Conservation (phyloP, 2,888 invertebrate genomes). For the Caenorhabditis panamensis region DNA sequence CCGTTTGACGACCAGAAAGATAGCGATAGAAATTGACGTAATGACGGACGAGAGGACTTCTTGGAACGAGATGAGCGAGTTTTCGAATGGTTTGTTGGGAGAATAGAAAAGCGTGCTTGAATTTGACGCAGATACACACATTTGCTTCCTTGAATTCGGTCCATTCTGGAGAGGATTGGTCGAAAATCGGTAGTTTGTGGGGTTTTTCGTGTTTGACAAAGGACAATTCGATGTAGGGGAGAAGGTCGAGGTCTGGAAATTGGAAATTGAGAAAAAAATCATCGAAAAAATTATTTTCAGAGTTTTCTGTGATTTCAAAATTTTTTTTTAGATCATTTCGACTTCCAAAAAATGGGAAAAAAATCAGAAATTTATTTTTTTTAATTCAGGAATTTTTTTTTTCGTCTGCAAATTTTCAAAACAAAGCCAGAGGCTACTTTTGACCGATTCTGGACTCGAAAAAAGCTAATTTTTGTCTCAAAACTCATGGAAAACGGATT, state of each 20-base stretch:
- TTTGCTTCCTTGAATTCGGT: constrained; percentile 26
- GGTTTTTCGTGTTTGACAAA: constrained; percentile 49
- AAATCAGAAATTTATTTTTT: no score
- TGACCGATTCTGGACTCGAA: no score
- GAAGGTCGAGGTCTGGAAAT: constrained; percentile 53
- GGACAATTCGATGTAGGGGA: constrained; percentile 62
- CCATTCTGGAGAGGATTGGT: constrained; percentile 41
- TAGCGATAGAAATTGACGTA: constrained; percentile 63
- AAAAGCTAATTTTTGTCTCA: no score
- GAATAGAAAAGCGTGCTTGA: constrained; percentile 35
- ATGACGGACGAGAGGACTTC: constrained; percentile 49
- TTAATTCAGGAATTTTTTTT: no score
- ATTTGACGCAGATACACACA: constrained; percentile 44
- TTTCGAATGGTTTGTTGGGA: constrained; percentile 46
- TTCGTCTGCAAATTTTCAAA: no score
- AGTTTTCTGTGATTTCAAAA: no score
- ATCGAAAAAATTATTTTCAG: no score
- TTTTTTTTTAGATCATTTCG: no score
- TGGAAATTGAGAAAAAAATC: no score
- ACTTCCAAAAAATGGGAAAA: no score
- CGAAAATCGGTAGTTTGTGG: constrained; percentile 37
- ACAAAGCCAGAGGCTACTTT: no score
- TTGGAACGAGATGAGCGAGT: constrained; percentile 51
- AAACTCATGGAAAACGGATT: no score
- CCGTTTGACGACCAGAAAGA: constrained; percentile 16